Evolutionary conservation across 2,888 invertebrate genomes (phyloP), one percentile per base, ranked within the genome.

Genomic region (Ephialtes manifestator): DNA sequence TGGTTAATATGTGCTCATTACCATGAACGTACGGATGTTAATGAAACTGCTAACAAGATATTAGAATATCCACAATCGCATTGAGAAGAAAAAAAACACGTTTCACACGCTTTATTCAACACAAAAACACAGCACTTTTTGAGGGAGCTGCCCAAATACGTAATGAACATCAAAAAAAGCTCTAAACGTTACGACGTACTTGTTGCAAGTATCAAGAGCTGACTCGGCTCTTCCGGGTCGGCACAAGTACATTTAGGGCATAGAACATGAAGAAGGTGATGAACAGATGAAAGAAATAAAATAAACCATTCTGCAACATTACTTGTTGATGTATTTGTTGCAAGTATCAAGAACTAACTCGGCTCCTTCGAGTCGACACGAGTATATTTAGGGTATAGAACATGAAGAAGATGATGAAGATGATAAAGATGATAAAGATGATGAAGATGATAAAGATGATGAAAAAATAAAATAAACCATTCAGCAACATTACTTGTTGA

Each of bases 251-350:
- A 48, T 71, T 48, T 71, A 31, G 13, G 28, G 13, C 24, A 28
- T 58, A 68, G 46, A 13, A n/a, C 63, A 51, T 39, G 53, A 53
- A 67, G 63, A 65, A 43, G 58, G 65, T n/a, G 48, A 39, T 18
- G 39, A 20, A 35, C 2, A 35, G 15, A 31, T 31, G 20, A 13
- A 28, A 48, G 24, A 60, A 60, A 65, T 31, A 75, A 13, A 74
- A 60, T 2, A 15, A 60, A 39, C 7, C 1, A 39, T 10, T 39
- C 4, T 7, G 10, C 39, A 0, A 39, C 10, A 39, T 39, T 39
- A 10, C 10, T 10, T 10, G 10, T 39, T 39, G 68, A 46, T 28
- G 81, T 81, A 78, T 86, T 88, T 86, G 85, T 83, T 77, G 81
- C 78, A 46, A 43, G 78, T 84, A 70, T 60, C 46, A 65, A 48